A percentile compares a stretch with the other conserved stretches of the same genome.
Evolutionary conservation across 2,113 vertebrate species (phyloP).

Genomic region (Leptocoma aspasia): DNA sequence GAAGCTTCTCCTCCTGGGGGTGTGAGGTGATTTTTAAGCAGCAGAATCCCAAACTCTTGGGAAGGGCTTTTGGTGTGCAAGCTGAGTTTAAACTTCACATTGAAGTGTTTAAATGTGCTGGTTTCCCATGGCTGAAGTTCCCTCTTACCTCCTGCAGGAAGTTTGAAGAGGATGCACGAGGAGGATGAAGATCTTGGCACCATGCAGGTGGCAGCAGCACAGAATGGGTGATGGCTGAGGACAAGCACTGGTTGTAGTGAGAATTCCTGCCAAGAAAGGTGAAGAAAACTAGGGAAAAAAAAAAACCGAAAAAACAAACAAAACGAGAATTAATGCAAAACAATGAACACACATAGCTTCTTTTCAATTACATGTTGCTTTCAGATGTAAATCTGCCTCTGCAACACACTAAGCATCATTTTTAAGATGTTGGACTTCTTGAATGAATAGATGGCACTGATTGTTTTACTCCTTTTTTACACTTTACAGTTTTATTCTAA

Average conservation of each 20-base stretch:
- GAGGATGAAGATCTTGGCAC: constrained; percentile 92
- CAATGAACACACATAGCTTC: constrained; percentile 54
- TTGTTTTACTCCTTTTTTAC: constrained; percentile 75
- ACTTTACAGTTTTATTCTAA: constrained; percentile 96
- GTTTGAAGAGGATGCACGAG: constrained; percentile 89
- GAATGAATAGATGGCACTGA: constrained; percentile 77
- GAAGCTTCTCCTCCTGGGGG: not conserved
- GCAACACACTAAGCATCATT: constrained; percentile 71
- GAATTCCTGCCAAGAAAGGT: constrained; percentile 46
- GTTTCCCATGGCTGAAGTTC: rapidly evolving
- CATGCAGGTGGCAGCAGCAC: constrained; percentile 91
- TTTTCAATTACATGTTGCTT: constrained; percentile 73
- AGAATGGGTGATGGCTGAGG: constrained; percentile 79
- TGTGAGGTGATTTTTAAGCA: not conserved
- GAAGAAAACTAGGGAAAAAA: constrained; percentile 37
- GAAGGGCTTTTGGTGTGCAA: not conserved
- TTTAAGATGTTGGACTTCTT: constrained; percentile 74
- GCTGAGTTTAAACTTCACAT: rapidly evolving
- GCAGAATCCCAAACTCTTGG: not conserved
- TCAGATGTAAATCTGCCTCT: constrained; percentile 71
- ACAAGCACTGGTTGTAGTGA: not conserved
- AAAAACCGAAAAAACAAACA: not conserved
- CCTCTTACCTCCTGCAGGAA: constrained; percentile 75
- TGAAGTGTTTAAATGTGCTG: not conserved
- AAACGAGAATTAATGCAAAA: constrained; percentile 1